These are phyloP conservation scores for Polyergus mexicanus DNA, from an alignment of 1,140 invertebrate species.

Conservation along the genomic window DNA sequence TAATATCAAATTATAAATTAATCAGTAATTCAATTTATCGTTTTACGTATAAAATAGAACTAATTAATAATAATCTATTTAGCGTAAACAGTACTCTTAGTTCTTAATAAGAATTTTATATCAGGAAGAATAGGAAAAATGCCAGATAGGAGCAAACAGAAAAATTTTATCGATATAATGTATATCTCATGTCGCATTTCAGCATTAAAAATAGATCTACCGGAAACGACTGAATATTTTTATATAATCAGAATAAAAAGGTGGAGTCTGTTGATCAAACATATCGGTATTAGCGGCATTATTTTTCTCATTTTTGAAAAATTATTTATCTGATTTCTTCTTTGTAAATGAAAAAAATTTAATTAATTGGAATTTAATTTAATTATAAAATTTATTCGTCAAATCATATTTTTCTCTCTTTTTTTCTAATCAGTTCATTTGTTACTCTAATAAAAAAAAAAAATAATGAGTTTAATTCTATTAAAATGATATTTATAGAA, in stretches of 20 bases:
- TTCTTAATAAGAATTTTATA: not conserved
- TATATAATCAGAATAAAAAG: not conserved
- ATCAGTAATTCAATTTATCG: not conserved
- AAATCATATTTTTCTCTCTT: not conserved
- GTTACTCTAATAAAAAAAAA: too few species aligned
- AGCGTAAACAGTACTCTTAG: not conserved
- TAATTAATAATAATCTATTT: too few species aligned
- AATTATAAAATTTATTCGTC: too few species aligned
- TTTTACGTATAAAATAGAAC: constrained; percentile 2
- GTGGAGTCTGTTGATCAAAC: not conserved
- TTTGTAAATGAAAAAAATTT: not conserved
- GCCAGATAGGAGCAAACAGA: not conserved
- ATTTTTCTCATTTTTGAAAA: not conserved
- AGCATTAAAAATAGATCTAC: not conserved
- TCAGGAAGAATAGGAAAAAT: too few species aligned
- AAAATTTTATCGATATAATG: not conserved
- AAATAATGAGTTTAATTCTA: too few species aligned
- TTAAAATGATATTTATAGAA: too few species aligned
- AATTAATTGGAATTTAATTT: not conserved
- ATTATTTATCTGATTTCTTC: not conserved
- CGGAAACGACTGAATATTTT: not conserved
- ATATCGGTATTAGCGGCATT: not conserved
- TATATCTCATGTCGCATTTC: not conserved
- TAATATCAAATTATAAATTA: not conserved
- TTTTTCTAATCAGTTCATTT: not conserved